Base-by-base conservation (phyloP, 2,113 vertebrate species). In the Hemichromis elongatus region DNA sequence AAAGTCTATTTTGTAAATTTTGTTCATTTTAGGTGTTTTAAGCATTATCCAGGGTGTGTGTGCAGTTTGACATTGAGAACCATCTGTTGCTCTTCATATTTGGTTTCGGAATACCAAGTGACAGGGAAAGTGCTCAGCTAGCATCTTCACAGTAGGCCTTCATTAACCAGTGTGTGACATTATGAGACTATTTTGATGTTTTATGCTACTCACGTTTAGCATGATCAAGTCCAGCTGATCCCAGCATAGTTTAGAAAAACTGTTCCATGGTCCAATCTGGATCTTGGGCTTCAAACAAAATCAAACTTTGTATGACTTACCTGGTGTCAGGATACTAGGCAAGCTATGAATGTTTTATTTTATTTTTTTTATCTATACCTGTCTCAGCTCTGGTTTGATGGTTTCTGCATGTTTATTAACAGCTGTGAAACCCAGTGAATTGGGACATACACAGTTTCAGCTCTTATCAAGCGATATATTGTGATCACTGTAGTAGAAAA, bases 351-450 rank as follows among this genome's bases (percentile, higher is more conserved):
- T 0, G 1, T 37, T 8, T 63, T 63, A 63, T 33, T 63, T 63
- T 63, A 86, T 42, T 28, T 16, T 55, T 57, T 37, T 37, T 21
- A 63, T 63, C 35, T 63, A 19, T 19, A 40, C 6, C 37, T 3
- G 16, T 84, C 28, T 77, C 57, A 35, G 45, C 42, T 82, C 30
- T 63, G 33, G 19, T 63, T 37, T 63, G 19, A 63, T 37, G 33
- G 1, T 63, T 37, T 37, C 59, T 63, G 3, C 30, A 63, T 77
- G 18, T 66, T 82, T 56, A 68, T 56, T 50, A 55, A 30, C 70
- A 40, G 30, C 28, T 61, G 33, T 78, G 57, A 28, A 86, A 78
- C 70, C 80, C 85, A 78, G 14, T 52, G 80, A 59, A 78, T 77
- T 45, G 2, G 55, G 26, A 45, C 55, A 57, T 30, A 26, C 28